Conservation (phyloP, 2,888 invertebrate species). For the Orthosia gothica region DNA sequence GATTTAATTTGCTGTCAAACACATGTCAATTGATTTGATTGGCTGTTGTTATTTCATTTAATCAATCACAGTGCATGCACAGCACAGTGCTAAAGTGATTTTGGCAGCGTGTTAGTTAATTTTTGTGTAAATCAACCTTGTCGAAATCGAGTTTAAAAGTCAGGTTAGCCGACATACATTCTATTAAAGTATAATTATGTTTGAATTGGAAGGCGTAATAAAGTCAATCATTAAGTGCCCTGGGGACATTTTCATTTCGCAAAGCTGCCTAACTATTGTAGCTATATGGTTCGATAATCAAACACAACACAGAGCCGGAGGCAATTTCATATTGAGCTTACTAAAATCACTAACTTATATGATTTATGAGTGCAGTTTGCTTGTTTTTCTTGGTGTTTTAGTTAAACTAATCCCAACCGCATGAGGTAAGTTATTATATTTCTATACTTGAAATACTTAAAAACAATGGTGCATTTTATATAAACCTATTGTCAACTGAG, state of each 20-base stretch:
- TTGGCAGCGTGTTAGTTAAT: not conserved
- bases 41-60: conserved; percentile 2
- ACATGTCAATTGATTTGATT: conserved; percentile 19
- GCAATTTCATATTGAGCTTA: conserved; percentile 62
- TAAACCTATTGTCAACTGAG: not conserved
- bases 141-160: not conserved
- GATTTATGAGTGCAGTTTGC: conserved; percentile 37
- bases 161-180: not conserved
- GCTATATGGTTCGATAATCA: conserved; percentile 66
- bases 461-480: not conserved
- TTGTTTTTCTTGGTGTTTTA: conserved; percentile 49
- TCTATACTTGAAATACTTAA: conserved; percentile 11
- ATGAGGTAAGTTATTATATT: conserved; percentile 39
- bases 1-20: conserved; percentile 17
- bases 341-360: conserved; percentile 35
- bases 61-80: conserved; percentile 2
- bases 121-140: not conserved
- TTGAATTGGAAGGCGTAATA: conserved; percentile 66
- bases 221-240: conserved; percentile 52
- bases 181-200: conserved; percentile 56
- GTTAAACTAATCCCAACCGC: conserved; percentile 27
- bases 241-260: conserved; percentile 62
- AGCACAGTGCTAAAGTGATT: not conserved
- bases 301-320: conserved; percentile 74
- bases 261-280: conserved; percentile 63